These are phyloP conservation scores for Calephelis virginiensis DNA, from an alignment of 1,140 invertebrate genomes.

Conservation along the genomic window DNA sequence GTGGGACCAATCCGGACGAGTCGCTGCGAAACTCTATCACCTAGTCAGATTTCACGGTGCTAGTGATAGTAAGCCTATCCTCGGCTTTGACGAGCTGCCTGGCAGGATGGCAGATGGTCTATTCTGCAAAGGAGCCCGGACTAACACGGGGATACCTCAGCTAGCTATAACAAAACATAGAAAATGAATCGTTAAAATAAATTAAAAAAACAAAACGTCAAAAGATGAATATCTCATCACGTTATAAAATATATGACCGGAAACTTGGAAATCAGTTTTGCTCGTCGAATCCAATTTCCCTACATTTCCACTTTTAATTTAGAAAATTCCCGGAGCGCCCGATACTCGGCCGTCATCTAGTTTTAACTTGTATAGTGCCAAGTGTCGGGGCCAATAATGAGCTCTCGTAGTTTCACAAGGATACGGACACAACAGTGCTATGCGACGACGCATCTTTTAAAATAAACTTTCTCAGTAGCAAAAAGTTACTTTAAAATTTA, in stretches of 20 bases:
- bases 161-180: too few relatives aligned
- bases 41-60: too few relatives aligned
- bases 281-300: conserved; percentile 37
- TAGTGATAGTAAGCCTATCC: too few relatives aligned
- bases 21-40: too few relatives aligned
- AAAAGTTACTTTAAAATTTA: too few relatives aligned
- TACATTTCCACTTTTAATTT: conserved; percentile 43
- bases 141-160: too few relatives aligned
- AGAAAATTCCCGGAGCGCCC: conserved; percentile 30
- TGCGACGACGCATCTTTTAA: too few relatives aligned
- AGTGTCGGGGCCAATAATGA: conserved; percentile 38
- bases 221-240: background rate
- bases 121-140: too few relatives aligned
- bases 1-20: too few relatives aligned
- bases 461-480: too few relatives aligned
- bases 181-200: background rate
- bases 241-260: conserved; percentile 13
- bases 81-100: too few relatives aligned
- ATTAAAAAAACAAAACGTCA: background rate
- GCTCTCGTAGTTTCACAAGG: conserved; percentile 5
- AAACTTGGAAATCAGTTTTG: conserved; percentile 34
- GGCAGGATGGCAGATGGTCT: too few relatives aligned
- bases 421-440: background rate
- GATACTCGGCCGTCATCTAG: conserved; percentile 30
- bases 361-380: conserved; percentile 39